Conservation (phyloP, 2,797 vertebrate species). For the Mus spretus region DNA sequence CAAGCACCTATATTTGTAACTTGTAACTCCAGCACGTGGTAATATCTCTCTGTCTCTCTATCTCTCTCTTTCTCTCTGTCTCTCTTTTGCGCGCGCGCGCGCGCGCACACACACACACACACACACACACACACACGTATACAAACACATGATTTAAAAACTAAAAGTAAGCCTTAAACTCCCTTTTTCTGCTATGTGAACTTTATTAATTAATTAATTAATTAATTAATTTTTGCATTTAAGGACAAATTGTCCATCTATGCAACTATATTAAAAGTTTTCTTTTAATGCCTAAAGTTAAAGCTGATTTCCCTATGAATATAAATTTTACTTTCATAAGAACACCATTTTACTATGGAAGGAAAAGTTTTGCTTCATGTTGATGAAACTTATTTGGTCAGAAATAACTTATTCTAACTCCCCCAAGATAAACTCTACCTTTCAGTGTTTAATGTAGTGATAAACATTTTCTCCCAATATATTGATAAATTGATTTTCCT, state of each 20-base stretch:
- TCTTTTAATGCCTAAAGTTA: background rate
- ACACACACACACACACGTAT: background rate
- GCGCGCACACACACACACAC: too few relatives aligned
- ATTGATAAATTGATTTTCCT: background rate
- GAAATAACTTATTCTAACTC: background rate
- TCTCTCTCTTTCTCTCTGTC: too few relatives aligned
- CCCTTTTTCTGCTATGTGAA: background rate
- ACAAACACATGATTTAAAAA: background rate
- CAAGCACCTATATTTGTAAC: background rate
- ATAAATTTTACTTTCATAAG: background rate
- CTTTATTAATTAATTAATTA: background rate
- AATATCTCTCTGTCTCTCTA: too few relatives aligned
- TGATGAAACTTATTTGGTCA: background rate
- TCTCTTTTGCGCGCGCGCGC: too few relatives aligned
- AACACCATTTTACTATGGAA: background rate
- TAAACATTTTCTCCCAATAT: background rate
- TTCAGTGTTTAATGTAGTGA: slow-evolving; percentile 7
- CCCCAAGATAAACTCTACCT: background rate
- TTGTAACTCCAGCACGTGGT: background rate
- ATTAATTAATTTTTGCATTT: background rate
- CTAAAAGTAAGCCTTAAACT: background rate
- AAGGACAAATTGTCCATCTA: background rate
- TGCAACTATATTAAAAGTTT: background rate
- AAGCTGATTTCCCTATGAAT: background rate
- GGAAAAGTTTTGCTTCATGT: background rate